phyloP scores from a whole-genome alignment of 2,113 vertebrate species.

The Vanacampus margaritifer region DNA sequence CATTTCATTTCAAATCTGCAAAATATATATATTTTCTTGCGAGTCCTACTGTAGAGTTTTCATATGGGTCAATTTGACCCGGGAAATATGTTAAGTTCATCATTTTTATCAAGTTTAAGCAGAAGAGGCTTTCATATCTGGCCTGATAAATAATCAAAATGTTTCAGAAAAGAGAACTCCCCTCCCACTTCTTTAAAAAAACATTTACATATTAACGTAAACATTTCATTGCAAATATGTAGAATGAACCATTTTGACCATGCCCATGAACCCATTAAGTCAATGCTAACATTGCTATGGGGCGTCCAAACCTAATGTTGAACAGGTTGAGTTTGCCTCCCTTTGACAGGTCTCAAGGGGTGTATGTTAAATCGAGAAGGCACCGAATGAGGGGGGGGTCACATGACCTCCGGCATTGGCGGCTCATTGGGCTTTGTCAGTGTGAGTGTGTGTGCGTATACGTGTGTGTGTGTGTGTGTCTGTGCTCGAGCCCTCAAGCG shows the following conservation, averaged over 20 bases:
- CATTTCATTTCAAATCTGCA: not conserved
- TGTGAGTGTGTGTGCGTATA: slow-evolving; percentile 29
- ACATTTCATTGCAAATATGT: not conserved
- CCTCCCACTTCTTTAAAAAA: too few species aligned
- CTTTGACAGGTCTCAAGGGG: slow-evolving; percentile 28
- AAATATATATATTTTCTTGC: too few species aligned
- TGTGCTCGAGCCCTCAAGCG: slow-evolving; percentile 29
- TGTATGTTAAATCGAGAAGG: slow-evolving; percentile 18
- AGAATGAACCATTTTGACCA: not conserved
- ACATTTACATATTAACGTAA: too few species aligned
- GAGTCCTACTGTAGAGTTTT: too few species aligned
- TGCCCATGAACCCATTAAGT: not conserved
- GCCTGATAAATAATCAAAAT: too few species aligned
- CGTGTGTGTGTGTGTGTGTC: slow-evolving; percentile 5
- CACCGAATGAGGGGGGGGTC: slow-evolving; percentile 4
- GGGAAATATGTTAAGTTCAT: too few species aligned
- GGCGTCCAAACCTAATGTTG: slow-evolving; percentile 7
- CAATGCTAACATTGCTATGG: not conserved
- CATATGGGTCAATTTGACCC: too few species aligned
- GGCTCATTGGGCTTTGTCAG: slow-evolving; percentile 21
- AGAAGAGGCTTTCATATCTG: too few species aligned
- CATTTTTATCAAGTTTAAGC: too few species aligned
- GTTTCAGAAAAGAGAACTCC: too few species aligned
- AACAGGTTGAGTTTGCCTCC: slow-evolving; percentile 24
- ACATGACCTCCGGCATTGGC: slow-evolving; percentile 29